Conservation (phyloP, 2,113 vertebrate genomes). For the Pseudorhombus dupliciocellatus region DNA sequence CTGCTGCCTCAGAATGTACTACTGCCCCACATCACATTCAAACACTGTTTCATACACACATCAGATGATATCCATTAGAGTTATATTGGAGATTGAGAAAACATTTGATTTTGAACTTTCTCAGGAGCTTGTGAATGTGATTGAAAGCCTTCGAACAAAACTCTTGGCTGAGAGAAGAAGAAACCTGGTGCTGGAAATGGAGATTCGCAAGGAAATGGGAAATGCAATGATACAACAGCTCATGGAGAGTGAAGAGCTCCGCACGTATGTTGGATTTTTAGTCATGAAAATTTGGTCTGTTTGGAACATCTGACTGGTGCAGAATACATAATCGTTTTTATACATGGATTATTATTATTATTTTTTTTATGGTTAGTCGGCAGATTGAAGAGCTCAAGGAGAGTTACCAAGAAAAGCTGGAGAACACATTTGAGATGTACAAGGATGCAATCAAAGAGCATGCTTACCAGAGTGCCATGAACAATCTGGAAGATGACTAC, state of each 20-base stretch:
- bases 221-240: slow-evolving; percentile 88
- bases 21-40: neutral
- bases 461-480: slow-evolving; percentile 87
- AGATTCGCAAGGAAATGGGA: slow-evolving; percentile 91
- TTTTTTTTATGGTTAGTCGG: slow-evolving; percentile 71
- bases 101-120: neutral
- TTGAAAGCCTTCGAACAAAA: slow-evolving; percentile 82
- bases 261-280: slow-evolving; percentile 66
- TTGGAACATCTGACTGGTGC: neutral
- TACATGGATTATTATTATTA: neutral
- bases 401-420: slow-evolving; percentile 87
- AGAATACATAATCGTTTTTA: neutral
- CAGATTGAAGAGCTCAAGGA: slow-evolving; percentile 88
- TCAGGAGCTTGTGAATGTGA: slow-evolving; percentile 81
- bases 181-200: slow-evolving; percentile 87
- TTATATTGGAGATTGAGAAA: neutral
- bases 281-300: neutral
- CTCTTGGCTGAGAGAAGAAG: slow-evolving; percentile 82
- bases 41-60: neutral
- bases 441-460: slow-evolving; percentile 91
- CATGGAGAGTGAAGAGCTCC: slow-evolving; percentile 85
- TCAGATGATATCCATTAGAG: neutral
- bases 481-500: slow-evolving; percentile 86
- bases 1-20: slow-evolving; percentile 85
- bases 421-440: slow-evolving; percentile 91